These are phyloP conservation scores for Campaea margaritaria DNA, from an alignment of 2,888 invertebrate genomes.

Conservation along the genomic window DNA sequence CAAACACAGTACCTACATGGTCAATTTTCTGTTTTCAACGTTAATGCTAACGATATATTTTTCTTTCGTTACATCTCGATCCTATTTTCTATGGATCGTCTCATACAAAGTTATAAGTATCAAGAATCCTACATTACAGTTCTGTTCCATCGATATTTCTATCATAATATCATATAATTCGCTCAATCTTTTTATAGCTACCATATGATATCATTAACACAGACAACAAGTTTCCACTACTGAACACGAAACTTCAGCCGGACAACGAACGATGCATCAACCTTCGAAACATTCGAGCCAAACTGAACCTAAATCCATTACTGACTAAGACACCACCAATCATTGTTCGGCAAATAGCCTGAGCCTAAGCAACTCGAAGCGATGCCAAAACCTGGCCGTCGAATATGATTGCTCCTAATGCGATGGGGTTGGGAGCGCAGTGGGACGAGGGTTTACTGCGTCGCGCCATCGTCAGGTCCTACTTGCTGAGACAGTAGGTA, in stretches of 20 bases:
- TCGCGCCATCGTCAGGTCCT: conserved; percentile 44
- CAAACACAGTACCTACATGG: no score
- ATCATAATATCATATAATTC: no score
- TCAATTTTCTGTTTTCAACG: no score
- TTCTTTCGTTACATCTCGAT: no score
- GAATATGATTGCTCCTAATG: conserved; percentile 85
- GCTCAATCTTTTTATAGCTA: no score
- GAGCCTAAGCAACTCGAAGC: conserved; percentile 79
- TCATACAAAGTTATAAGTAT: no score
- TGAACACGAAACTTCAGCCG: conserved; percentile 4
- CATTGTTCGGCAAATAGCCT: conserved; percentile 80
- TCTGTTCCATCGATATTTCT: no score
- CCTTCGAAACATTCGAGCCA: conserved; percentile 45
- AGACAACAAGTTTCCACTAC: conserved; percentile 1
- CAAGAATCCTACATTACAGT: no score
- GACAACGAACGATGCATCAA: conserved; percentile 21
- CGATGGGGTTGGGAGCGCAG: conserved; percentile 59
- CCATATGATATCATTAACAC: neutral
- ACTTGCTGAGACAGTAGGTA: conserved; percentile 32
- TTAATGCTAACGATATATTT: no score
- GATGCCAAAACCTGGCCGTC: conserved; percentile 84
- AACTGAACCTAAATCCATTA: conserved; percentile 59
- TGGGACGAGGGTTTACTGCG: conserved; percentile 61
- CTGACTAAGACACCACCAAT: conserved; percentile 79
- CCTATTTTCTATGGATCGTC: no score